phyloP scores from a whole-genome alignment of 1,140 invertebrate species.

The Chelonus insularis region DNA sequence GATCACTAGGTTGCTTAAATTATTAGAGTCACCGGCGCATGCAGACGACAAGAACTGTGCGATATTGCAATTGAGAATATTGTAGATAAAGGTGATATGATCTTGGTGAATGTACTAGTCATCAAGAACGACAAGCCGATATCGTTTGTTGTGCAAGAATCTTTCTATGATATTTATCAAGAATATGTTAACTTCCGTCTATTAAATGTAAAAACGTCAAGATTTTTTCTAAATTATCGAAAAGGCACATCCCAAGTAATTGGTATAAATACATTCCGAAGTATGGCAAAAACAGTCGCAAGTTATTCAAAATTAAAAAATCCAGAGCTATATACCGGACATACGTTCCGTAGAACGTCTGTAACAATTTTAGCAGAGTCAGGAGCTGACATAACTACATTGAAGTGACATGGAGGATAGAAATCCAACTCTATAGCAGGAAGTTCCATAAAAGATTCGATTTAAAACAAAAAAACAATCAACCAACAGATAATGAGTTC shows the following conservation, averaged over 20 bases:
- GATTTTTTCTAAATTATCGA: conserved; percentile 7
- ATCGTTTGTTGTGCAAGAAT: background rate
- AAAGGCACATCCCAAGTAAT: conserved; percentile 4
- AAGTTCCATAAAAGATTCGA: conserved; percentile 5
- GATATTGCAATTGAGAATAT: background rate
- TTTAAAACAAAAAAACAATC: conserved; percentile 6
- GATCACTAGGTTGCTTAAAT: background rate
- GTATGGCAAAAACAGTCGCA: background rate
- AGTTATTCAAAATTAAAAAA: conserved; percentile 30
- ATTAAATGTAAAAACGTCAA: background rate
- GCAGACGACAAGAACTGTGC: background rate
- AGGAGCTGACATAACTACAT: background rate
- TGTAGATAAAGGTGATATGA: background rate
- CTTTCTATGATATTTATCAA: background rate
- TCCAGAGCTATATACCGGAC: conserved; percentile 26
- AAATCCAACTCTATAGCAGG: background rate
- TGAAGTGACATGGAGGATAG: conserved; percentile 1
- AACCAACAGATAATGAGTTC: background rate
- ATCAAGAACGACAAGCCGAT: background rate
- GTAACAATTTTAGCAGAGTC: conserved; percentile 24
- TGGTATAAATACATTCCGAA: conserved; percentile 4
- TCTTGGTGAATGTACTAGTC: background rate
- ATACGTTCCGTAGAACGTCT: conserved; percentile 33
- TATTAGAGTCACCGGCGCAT: background rate
- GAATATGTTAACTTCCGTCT: background rate